Conservation (phyloP, 92 coral and sea anemone species). For the Anthopleura xanthogrammica region DNA sequence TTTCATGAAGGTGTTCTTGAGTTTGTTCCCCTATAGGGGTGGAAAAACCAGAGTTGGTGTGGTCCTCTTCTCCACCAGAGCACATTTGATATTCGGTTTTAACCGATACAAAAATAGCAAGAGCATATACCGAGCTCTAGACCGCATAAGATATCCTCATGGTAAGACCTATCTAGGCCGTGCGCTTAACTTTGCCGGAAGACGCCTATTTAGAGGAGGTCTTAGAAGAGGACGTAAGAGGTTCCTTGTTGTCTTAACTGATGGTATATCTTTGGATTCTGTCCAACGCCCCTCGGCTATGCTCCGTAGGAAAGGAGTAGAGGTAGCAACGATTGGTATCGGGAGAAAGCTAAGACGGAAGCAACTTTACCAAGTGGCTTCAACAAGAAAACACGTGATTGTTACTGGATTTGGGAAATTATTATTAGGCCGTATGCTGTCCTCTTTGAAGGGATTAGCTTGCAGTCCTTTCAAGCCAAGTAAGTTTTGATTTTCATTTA, state of each 20-base stretch:
- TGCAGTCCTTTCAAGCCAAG: constrained; percentile 46
- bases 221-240: constrained; percentile 53
- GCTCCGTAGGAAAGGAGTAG: constrained; percentile 53
- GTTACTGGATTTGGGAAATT: constrained; percentile 50
- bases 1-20: constrained; percentile 65
- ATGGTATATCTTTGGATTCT: constrained; percentile 70
- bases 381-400: constrained; percentile 51
- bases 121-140: constrained; percentile 43
- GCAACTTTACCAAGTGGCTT: constrained; percentile 52
- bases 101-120: constrained; percentile 48
- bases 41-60: constrained; percentile 72
- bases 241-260: constrained; percentile 65
- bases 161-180: constrained; percentile 70
- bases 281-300: constrained; percentile 42
- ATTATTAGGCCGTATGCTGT: constrained; percentile 24
- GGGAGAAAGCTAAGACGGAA: constrained; percentile 52
- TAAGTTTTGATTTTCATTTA: constrained; percentile 12
- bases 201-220: constrained; percentile 44
- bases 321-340: constrained; percentile 59
- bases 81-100: constrained; percentile 65
- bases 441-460: constrained; percentile 40
- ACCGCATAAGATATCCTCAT: constrained; percentile 55
- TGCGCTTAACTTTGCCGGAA: constrained; percentile 48
- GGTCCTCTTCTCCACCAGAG: constrained; percentile 56
- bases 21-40: constrained; percentile 62